These are phyloP conservation scores for Spermophilus dauricus DNA, from an alignment of 2,113 vertebrate species.

Conservation along the genomic window DNA sequence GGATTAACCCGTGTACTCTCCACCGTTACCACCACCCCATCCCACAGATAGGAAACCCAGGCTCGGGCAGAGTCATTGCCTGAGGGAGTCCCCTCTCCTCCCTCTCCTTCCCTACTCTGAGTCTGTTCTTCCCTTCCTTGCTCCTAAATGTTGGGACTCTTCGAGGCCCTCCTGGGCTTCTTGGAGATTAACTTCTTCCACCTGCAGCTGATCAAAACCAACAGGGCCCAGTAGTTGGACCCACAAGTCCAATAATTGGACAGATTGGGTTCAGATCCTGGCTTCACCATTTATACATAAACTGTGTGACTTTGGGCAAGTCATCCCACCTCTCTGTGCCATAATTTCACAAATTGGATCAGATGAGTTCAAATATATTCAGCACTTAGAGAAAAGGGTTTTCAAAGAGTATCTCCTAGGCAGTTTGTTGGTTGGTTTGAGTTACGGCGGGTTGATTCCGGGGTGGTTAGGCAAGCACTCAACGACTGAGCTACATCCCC, in stretches of 20 bases:
- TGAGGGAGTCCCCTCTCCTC: background rate
- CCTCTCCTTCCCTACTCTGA: background rate
- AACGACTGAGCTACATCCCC: background rate
- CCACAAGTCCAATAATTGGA: background rate
- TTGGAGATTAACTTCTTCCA: background rate
- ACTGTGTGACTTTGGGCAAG: background rate
- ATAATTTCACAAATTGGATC: background rate
- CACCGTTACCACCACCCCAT: background rate
- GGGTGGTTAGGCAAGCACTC: background rate
- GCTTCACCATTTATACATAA: background rate
- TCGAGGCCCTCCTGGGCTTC: background rate
- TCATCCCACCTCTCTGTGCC: background rate
- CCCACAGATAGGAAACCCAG: background rate
- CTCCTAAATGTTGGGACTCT: background rate
- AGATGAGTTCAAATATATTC: background rate
- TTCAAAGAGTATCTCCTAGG: background rate
- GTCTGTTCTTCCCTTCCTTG: background rate
- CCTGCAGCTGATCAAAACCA: background rate
- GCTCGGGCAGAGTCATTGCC: background rate
- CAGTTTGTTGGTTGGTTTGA: no score
- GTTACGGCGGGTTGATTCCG: background rate
- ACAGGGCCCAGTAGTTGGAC: background rate
- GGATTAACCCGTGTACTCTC: background rate
- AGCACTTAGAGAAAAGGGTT: background rate
- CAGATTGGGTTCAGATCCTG: background rate